These are phyloP conservation scores for Megathymus violae DNA, from an alignment of 1,140 invertebrate species.

Conservation along the genomic window DNA sequence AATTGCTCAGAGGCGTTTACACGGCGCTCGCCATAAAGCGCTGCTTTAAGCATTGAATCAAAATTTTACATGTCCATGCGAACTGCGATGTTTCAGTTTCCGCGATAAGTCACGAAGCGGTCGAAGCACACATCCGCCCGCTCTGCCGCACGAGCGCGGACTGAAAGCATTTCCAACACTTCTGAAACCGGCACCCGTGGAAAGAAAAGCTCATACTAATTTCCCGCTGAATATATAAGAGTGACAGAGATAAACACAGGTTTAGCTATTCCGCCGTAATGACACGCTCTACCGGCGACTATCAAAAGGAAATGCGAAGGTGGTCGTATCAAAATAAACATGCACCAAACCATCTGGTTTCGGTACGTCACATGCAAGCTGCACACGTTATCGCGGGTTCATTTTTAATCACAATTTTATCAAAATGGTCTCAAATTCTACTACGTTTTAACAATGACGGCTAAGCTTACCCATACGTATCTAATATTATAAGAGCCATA, in stretches of 20 bases:
- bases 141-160: conserved; percentile 68
- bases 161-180: conserved; percentile 70
- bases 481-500: too few species aligned
- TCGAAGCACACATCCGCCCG: conserved; percentile 50
- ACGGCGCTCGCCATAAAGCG: conserved; percentile 26
- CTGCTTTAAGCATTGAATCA: conserved; percentile 38
- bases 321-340: conserved; percentile 76
- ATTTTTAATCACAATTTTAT: not conserved
- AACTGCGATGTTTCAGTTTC: conserved; percentile 56
- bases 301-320: conserved; percentile 67
- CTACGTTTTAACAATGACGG: too few species aligned
- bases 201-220: conserved; percentile 54
- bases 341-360: conserved; percentile 55
- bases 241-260: conserved; percentile 47
- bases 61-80: conserved; percentile 39
- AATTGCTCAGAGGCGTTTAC: conserved; percentile 10
- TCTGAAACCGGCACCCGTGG: conserved; percentile 54
- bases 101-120: conserved; percentile 46
- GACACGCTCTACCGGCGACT: conserved; percentile 49
- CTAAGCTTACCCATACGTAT: too few species aligned
- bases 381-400: conserved; percentile 16
- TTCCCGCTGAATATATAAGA: conserved; percentile 37
- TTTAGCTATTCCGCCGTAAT: conserved; percentile 31
- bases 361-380: conserved; percentile 44
- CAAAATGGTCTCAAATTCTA: not conserved